Conservation (phyloP, 92 coral and sea anemone species). For the Zoanthus sansibaricus region DNA sequence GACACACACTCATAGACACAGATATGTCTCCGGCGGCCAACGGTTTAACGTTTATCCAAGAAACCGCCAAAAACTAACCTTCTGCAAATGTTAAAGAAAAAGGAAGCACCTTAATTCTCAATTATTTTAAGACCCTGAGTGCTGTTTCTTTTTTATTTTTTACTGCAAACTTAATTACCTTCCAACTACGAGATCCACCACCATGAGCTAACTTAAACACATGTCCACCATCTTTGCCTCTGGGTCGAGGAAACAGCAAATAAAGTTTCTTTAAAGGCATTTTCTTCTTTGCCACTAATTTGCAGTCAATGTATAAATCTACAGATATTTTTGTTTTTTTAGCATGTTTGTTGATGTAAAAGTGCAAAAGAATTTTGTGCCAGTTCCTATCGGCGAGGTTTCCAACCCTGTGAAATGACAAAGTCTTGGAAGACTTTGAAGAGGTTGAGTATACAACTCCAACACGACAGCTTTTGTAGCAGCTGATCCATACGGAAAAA, state of each 20-base stretch:
- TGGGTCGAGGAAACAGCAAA: slow-evolving; percentile 67
- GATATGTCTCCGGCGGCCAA: too few species aligned
- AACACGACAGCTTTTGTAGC: slow-evolving; percentile 79
- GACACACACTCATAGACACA: too few species aligned
- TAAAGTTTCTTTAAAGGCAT: slow-evolving; percentile 43
- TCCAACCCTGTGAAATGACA: slow-evolving; percentile 69
- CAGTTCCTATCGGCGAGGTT: slow-evolving; percentile 77
- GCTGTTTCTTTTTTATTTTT: too few species aligned
- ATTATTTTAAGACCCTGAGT: too few species aligned
- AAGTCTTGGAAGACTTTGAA: slow-evolving; percentile 43
- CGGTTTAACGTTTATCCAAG: too few species aligned
- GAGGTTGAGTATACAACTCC: slow-evolving; percentile 74
- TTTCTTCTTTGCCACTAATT: slow-evolving; percentile 68
- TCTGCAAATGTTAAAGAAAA: too few species aligned
- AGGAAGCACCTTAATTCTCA: too few species aligned
- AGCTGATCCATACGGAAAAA: slow-evolving; percentile 79
- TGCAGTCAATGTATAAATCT: slow-evolving; percentile 79
- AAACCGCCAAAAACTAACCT: too few species aligned
- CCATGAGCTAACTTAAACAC: slow-evolving; percentile 79
- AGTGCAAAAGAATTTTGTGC: slow-evolving; percentile 82
- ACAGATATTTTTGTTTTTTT: slow-evolving; percentile 58
- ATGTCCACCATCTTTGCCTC: slow-evolving; percentile 40
- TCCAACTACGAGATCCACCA: slow-evolving; percentile 27
- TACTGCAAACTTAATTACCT: not conserved
- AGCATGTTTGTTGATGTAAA: slow-evolving; percentile 63